phyloP scores from a whole-genome alignment of 2,113 vertebrate genomes.

The Mugil cephalus region DNA sequence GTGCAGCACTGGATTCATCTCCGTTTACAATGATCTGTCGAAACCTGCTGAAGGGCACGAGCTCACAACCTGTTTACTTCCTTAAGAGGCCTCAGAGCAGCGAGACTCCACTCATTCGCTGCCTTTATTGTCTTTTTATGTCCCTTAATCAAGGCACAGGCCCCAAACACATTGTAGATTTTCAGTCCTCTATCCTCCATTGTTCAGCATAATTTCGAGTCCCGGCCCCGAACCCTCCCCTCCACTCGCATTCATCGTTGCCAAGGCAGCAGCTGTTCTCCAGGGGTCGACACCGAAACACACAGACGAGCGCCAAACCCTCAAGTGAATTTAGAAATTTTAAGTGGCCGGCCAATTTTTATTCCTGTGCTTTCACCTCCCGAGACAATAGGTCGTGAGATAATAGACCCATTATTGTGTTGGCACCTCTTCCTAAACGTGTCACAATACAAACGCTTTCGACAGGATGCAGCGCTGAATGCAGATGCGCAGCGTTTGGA shows the following conservation, averaged over 20 bases:
- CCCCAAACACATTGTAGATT: slow-evolving; percentile 45
- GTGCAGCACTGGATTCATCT: background rate
- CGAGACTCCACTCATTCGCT: background rate
- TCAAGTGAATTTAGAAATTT: slow-evolving; percentile 62
- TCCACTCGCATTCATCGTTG: slow-evolving; percentile 50
- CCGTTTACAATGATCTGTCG: background rate
- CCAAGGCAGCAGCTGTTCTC: slow-evolving; percentile 71
- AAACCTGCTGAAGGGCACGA: slow-evolving; percentile 22
- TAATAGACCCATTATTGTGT: slow-evolving; percentile 70
- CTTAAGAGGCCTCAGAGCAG: background rate
- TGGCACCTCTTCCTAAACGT: slow-evolving; percentile 63
- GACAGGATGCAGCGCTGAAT: slow-evolving; percentile 23
- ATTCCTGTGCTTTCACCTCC: slow-evolving; percentile 56
- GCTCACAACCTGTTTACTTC: slow-evolving; percentile 19
- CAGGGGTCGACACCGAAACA: slow-evolving; percentile 49
- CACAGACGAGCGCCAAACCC: slow-evolving; percentile 53
- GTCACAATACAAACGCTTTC: slow-evolving; percentile 45
- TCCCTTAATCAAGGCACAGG: slow-evolving; percentile 41
- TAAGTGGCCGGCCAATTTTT: slow-evolving; percentile 64
- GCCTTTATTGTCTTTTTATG: slow-evolving; percentile 48
- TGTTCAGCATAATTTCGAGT: slow-evolving; percentile 57
- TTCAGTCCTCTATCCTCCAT: slow-evolving; percentile 49
- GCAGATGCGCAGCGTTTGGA: slow-evolving; percentile 5
- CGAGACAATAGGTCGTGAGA: slow-evolving; percentile 65
- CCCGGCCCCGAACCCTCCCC: background rate